These are phyloP conservation scores for Entomobrya proxima DNA, from an alignment of 2,888 invertebrate genomes.

Conservation along the genomic window DNA sequence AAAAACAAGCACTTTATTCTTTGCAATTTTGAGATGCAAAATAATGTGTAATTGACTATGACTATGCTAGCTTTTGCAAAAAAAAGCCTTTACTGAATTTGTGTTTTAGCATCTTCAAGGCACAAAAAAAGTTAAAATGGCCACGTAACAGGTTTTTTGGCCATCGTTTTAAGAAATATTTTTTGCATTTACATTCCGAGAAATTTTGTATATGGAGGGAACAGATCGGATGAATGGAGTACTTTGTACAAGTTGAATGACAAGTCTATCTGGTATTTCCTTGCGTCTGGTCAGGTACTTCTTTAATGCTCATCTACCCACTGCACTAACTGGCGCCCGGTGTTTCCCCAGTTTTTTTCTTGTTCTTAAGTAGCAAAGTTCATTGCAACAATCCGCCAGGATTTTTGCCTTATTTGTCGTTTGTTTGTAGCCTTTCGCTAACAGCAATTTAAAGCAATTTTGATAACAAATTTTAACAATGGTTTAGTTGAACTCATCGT, in stretches of 20 bases:
- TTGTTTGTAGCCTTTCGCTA: background rate
- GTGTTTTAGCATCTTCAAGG: background rate
- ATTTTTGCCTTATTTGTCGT: background rate
- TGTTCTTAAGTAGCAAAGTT: background rate
- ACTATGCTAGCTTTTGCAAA: background rate
- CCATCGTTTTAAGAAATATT: background rate
- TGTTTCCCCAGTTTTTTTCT: conserved; percentile 54
- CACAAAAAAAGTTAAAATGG: background rate
- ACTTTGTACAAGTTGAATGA: conserved; percentile 35
- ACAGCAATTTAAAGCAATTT: background rate
- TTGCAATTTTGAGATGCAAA: no score
- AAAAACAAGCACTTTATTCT: background rate
- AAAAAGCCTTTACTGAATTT: background rate
- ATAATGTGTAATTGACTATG: no score
- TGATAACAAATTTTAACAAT: background rate
- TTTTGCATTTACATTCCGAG: background rate
- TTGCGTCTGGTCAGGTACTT: conserved; percentile 16
- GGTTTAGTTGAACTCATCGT: background rate
- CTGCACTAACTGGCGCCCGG: conserved; percentile 14
- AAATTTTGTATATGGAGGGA: background rate
- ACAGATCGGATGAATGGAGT: no score
- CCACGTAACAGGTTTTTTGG: conserved; percentile 28
- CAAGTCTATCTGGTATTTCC: conserved; percentile 33
- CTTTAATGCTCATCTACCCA: background rate
- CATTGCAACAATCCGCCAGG: background rate